Percentiles rank a stretch among this genome's conserved stretches.
phyloP scores from a whole-genome alignment of 2,113 vertebrate genomes.

The Bubo blakistoni region DNA sequence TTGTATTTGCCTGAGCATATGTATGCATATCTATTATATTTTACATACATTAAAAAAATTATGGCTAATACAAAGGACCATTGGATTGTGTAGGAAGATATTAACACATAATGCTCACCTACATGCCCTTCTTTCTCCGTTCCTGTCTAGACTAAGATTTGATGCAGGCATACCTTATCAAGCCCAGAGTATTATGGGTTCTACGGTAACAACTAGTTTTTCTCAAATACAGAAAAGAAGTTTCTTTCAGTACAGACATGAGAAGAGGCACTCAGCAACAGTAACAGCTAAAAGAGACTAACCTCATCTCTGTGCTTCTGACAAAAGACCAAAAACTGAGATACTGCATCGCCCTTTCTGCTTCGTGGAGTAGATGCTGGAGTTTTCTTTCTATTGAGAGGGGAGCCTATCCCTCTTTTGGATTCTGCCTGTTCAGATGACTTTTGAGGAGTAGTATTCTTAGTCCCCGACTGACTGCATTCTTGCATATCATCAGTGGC shows the following conservation, averaged over 20 bases:
- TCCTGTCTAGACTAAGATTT: neutral
- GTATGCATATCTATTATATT: neutral
- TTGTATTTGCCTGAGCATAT: neutral
- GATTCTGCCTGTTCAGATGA: slow-evolving; percentile 65
- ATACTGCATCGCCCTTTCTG: slow-evolving; percentile 73
- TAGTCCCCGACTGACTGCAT: slow-evolving; percentile 12
- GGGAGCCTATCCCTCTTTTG: slow-evolving; percentile 64
- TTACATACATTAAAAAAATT: neutral
- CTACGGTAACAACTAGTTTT: neutral
- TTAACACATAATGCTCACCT: neutral
- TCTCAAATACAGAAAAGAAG: neutral
- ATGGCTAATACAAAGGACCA: neutral
- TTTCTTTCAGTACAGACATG: neutral
- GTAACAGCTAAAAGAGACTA: slow-evolving; percentile 4
- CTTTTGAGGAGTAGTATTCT: slow-evolving; percentile 56
- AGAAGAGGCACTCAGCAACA: neutral
- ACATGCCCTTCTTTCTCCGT: neutral
- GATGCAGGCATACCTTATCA: neutral
- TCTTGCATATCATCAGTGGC: slow-evolving; percentile 13
- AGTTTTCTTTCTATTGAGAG: slow-evolving; percentile 71
- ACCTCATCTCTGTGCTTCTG: slow-evolving; percentile 85
- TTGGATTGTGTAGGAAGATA: neutral
- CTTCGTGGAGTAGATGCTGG: slow-evolving; percentile 54
- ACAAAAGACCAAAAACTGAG: slow-evolving; percentile 83
- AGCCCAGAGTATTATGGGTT: neutral